These are phyloP conservation scores for Cephalopholis sonnerati DNA, from an alignment of 2,113 vertebrate genomes.

Conservation along the genomic window DNA sequence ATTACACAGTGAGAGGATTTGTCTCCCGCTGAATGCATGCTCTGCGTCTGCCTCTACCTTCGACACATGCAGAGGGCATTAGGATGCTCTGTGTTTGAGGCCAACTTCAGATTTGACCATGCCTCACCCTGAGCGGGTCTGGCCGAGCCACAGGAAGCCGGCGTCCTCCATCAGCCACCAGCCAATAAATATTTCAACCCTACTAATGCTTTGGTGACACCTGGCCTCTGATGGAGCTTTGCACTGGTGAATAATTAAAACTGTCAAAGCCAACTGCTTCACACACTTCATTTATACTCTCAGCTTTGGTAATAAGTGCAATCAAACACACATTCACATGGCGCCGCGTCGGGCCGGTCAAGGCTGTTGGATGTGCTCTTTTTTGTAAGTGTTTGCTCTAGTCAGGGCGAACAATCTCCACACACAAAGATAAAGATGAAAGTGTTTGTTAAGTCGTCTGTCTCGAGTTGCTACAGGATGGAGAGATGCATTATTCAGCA, in stretches of 20 bases:
- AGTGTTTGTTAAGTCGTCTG: conserved; percentile 56
- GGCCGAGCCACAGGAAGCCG: conserved; percentile 70
- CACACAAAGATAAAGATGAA: conserved; percentile 45
- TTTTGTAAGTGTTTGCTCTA: conserved; percentile 30
- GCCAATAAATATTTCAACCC: conserved; percentile 88
- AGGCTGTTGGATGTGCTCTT: not conserved
- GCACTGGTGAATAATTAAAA: conserved; percentile 90
- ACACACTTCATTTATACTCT: conserved; percentile 49
- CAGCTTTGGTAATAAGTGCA: conserved; percentile 73
- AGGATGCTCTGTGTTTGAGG: conserved; percentile 59
- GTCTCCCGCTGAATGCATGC: conserved; percentile 38
- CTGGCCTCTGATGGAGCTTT: conserved; percentile 83
- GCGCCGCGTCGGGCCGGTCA: conserved; percentile 8
- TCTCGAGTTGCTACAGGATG: conserved; percentile 61
- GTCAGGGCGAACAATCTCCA: conserved; percentile 44
- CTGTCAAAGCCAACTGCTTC: conserved; percentile 82
- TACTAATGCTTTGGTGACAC: conserved; percentile 86
- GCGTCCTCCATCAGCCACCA: conserved; percentile 77
- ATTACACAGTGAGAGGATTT: conserved; percentile 69
- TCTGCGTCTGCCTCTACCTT: conserved; percentile 26
- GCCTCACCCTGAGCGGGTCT: conserved; percentile 58
- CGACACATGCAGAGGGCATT: conserved; percentile 56
- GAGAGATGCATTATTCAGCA: conserved; percentile 79
- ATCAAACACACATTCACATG: conserved; percentile 26
- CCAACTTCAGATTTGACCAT: conserved; percentile 70